A percentile compares a stretch with the other conserved stretches of the same genome.
These are phyloP conservation scores for Muscicapa striata DNA, from an alignment of 2,797 vertebrate species.

Conservation along the genomic window DNA sequence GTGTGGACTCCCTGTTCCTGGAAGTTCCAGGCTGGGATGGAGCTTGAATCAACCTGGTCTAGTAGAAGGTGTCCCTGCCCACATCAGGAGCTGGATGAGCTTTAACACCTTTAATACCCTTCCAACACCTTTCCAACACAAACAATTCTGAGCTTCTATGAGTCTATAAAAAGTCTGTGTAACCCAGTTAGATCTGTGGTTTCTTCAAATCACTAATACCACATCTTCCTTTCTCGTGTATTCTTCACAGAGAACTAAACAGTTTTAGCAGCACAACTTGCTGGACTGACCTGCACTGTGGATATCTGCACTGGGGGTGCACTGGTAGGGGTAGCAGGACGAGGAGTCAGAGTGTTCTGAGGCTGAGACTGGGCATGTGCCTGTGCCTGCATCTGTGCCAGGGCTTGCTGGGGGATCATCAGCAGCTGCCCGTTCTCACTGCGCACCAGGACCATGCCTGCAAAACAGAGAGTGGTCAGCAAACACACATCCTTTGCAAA, in stretches of 20 bases:
- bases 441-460: slow-evolving; percentile 95
- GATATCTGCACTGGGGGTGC: slow-evolving; percentile 88
- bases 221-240: neutral
- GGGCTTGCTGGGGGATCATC: slow-evolving; percentile 93
- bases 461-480: neutral
- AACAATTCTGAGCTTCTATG: neutral
- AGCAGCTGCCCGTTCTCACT: slow-evolving; percentile 94
- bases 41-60: neutral
- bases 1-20: neutral
- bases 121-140: neutral
- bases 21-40: neutral
- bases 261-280: neutral
- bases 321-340: slow-evolving; percentile 87
- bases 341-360: slow-evolving; percentile 89
- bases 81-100: neutral
- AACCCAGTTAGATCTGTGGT: neutral
- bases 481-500: neutral
- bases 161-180: neutral
- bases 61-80: neutral
- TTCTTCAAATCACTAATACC: neutral
- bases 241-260: neutral
- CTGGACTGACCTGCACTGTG: slow-evolving; percentile 87
- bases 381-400: slow-evolving; percentile 91
- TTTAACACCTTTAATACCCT: neutral
- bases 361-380: slow-evolving; percentile 93